A percentile compares a stretch with the other conserved stretches of the same genome.
Conservation (phyloP, 2,113 vertebrate genomes). For the Tyrannus savana region DNA sequence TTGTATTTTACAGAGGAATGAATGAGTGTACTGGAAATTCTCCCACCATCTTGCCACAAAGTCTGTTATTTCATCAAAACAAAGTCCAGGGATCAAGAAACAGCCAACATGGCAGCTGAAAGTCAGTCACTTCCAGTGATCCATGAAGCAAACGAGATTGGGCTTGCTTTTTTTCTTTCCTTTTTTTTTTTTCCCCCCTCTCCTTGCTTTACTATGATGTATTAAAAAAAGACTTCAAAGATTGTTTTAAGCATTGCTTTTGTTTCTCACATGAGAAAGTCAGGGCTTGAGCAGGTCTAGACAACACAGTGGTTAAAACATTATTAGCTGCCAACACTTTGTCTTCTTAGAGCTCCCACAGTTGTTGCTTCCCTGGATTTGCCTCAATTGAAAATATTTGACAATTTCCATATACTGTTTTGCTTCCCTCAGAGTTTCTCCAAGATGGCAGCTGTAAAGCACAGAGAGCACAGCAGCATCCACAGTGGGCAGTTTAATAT, state of each 20-base stretch:
- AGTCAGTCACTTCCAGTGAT: conserved; percentile 29
- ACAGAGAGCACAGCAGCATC: not conserved
- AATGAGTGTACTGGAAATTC: conserved; percentile 51
- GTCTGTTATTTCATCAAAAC: conserved; percentile 35
- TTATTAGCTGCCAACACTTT: conserved; percentile 37
- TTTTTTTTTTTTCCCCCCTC: not conserved
- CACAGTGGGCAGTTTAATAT: not conserved
- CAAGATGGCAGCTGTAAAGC: not conserved
- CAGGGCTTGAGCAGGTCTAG: conserved; percentile 50
- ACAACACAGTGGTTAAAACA: conserved; percentile 47
- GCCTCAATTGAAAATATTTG: conserved; percentile 7
- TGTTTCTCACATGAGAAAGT: conserved; percentile 50
- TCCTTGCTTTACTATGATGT: conserved; percentile 2
- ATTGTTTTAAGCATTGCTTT: not conserved
- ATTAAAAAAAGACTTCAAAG: conserved; percentile 48
- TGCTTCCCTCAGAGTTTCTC: not conserved
- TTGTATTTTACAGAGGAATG: conserved; percentile 54
- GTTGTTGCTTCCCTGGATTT: conserved; percentile 1
- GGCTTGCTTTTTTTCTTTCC: not conserved
- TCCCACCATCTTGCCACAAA: conserved; percentile 38
- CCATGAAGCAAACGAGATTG: conserved; percentile 13
- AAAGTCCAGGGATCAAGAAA: conserved; percentile 50
- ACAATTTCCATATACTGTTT: conserved; percentile 20
- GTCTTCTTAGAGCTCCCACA: conserved; percentile 36
- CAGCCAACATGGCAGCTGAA: conserved; percentile 22